Percentiles rank a stretch among this genome's conserved stretches.
Evolutionary conservation across 2,113 vertebrate species (phyloP).

Genomic region (Psophia crepitans): DNA sequence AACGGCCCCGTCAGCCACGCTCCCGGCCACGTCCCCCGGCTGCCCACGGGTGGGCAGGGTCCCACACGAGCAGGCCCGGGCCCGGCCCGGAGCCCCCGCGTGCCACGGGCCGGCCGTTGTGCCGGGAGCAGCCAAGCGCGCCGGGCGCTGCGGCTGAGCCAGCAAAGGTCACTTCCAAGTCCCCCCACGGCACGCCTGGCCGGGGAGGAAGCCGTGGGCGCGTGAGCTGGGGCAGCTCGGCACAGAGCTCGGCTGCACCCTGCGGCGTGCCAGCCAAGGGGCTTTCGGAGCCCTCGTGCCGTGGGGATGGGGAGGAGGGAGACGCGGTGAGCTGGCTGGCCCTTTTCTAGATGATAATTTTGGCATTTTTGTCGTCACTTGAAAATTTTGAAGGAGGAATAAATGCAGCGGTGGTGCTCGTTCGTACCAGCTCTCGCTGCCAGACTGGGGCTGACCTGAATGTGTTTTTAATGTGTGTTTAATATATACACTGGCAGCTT

Average conservation of each 20-base stretch:
- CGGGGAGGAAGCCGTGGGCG: accelerated
- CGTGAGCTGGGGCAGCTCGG: accelerated
- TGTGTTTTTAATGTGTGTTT: background rate
- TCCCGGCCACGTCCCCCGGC: accelerated
- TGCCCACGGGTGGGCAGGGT: background rate
- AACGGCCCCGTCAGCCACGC: accelerated
- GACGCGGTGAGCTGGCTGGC: background rate
- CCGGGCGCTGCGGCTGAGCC: accelerated
- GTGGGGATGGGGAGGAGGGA: background rate
- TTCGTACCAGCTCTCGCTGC: background rate
- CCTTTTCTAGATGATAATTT: background rate
- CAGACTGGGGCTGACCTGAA: background rate
- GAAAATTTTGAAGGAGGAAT: background rate
- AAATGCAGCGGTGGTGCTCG: background rate
- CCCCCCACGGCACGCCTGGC: accelerated
- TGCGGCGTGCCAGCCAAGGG: accelerated
- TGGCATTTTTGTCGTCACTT: background rate
- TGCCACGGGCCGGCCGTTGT: background rate
- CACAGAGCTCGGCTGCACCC: background rate
- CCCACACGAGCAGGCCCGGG: accelerated
- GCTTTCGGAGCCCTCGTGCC: background rate
- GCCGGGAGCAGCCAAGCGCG: background rate
- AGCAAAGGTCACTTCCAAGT: background rate
- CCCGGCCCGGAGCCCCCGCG: accelerated
- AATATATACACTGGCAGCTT: background rate